Conservation (phyloP, 1,140 invertebrate genomes). For the Scaptodrosophila lebanonensis region DNA sequence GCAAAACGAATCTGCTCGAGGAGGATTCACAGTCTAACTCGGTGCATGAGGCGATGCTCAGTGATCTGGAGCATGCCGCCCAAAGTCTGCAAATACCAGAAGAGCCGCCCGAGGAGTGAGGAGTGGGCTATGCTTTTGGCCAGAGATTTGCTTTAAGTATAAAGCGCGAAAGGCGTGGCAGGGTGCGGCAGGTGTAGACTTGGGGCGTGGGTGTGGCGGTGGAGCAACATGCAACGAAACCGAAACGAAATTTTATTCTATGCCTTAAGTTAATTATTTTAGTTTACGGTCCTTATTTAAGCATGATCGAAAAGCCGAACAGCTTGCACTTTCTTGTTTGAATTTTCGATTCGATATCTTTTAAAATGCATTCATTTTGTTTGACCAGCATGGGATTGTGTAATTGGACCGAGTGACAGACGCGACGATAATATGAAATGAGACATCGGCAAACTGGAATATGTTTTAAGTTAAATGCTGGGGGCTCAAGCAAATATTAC, state of each 20-base stretch:
- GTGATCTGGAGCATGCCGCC: conserved; percentile 51
- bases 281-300: conserved; percentile 56
- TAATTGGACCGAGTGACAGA: conserved; percentile 14
- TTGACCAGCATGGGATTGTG: not conserved
- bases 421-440: conserved; percentile 29
- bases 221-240: conserved; percentile 41
- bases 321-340: conserved; percentile 39
- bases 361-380: conserved; percentile 20
- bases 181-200: conserved; percentile 5
- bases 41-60: conserved; percentile 58
- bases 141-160: conserved; percentile 28
- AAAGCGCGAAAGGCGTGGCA: conserved; percentile 26
- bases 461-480: conserved; percentile 54
- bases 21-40: conserved; percentile 72
- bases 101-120: conserved; percentile 70
- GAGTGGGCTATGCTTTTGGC: not conserved
- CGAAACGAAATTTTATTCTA: conserved; percentile 50
- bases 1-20: conserved; percentile 60
- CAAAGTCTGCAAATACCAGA: conserved; percentile 72
- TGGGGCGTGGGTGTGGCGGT: conserved; percentile 15
- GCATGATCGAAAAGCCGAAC: conserved; percentile 41
- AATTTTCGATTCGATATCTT: conserved; percentile 23
- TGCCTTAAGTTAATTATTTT: conserved; percentile 69
- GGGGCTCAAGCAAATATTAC: conserved; percentile 38
- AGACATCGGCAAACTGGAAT: conserved; percentile 25